A percentile compares a stretch with the other conserved stretches of the same genome.
Evolutionary conservation across 2,888 invertebrate species (phyloP).

Genomic region (Coenonympha arcania): DNA sequence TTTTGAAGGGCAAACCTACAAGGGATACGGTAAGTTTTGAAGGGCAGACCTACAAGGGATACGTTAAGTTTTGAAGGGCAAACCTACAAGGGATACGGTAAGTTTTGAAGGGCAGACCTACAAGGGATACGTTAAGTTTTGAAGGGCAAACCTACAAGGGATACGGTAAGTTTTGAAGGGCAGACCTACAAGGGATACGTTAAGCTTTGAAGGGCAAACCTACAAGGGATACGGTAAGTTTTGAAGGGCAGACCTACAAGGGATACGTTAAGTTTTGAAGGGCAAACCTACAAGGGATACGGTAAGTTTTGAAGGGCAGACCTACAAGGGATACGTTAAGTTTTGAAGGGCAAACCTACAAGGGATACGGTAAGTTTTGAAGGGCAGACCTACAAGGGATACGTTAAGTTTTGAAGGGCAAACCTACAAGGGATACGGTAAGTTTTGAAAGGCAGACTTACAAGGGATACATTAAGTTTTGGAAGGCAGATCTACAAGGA

Average conservation of each 20-base stretch:
- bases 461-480: slow-evolving; percentile 59
- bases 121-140: slow-evolving; percentile 65
- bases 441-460: slow-evolving; percentile 52
- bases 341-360: slow-evolving; percentile 56
- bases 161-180: slow-evolving; percentile 62
- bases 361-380: slow-evolving; percentile 66
- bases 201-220: slow-evolving; percentile 48
- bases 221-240: slow-evolving; percentile 68
- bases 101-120: slow-evolving; percentile 55
- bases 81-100: slow-evolving; percentile 62
- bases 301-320: slow-evolving; percentile 60
- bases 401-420: slow-evolving; percentile 60
- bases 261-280: slow-evolving; percentile 67
- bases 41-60: slow-evolving; percentile 57
- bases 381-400: slow-evolving; percentile 57
- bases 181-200: slow-evolving; percentile 60
- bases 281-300: slow-evolving; percentile 56
- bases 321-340: slow-evolving; percentile 64
- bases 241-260: slow-evolving; percentile 55
- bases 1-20: slow-evolving; percentile 56
- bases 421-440: slow-evolving; percentile 62
- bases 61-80: slow-evolving; percentile 60
- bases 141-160: slow-evolving; percentile 59
- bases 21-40: slow-evolving; percentile 66
- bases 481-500: slow-evolving; percentile 62